Evolutionary conservation across 2,888 invertebrate species (phyloP), one percentile per base, ranked within the genome.

Genomic region (Torymus aiolomorphi): DNA sequence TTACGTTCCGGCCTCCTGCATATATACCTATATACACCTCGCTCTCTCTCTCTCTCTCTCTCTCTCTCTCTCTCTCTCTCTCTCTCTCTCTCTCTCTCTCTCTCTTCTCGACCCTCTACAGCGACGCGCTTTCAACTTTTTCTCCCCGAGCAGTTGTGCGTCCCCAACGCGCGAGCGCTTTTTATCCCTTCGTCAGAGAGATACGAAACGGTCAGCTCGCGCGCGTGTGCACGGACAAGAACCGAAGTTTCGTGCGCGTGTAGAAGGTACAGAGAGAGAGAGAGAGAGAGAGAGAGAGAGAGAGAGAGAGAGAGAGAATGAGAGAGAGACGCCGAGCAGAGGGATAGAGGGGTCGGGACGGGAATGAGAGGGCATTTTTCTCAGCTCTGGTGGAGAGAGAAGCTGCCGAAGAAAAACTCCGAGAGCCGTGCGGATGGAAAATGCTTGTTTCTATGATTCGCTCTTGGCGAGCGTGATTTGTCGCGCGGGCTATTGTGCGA

Each of bases 141-240:
- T 52, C 14, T 24, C 8, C 42, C 42, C 42, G 42, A 8, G 42
- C 42, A 42, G 42, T 42, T 42, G 42, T 0, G 42, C 42, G 42
- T 5, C 42, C 42, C 42, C 42, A 8, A 42, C 42, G 42, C 8
- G 5, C 80, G 54, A 31, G 16, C 62, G 77, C 82, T 83, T 84
- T 83, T 82, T 82, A 83, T 83, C 79, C 80, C 81, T 83, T 83
- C 76, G 80, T 75, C 74, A 63, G 42, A 42, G 42, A 42, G 80
- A 80, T 80, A 75, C 81, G 80, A 81, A 75, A 70, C 63, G 82
- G 82, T 82, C 79, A 81, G 61, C 73, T 10, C 8, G 42, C 8
- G 42, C 42, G 42, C 42, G 42, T 1, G 42, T 8, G 5, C 8
- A 54, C 3, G 18, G 16, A 52, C 69, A 78, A 82, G 79, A 80